Evolutionary conservation across 2,113 vertebrate genomes (phyloP).

Genomic region (Castor canadensis): DNA sequence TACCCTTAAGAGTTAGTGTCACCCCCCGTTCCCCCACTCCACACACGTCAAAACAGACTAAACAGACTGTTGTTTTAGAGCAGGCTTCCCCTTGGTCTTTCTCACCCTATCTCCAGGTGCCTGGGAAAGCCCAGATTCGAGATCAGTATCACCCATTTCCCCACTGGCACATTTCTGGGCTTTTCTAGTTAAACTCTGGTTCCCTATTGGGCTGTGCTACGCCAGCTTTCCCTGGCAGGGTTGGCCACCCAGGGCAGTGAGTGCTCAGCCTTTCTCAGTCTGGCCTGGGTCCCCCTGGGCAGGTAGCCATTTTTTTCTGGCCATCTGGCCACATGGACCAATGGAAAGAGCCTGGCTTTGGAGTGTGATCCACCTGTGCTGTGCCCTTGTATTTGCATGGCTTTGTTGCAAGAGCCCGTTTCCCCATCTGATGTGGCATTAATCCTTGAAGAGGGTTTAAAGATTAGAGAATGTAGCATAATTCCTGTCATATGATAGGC

Average conservation of each 20-base stretch:
- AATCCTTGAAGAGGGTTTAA: not conserved
- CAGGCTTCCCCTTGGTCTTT: no score
- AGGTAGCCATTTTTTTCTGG: not conserved
- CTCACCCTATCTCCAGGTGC: not conserved
- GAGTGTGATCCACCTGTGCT: rapidly evolving
- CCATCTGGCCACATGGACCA: not conserved
- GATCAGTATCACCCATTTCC: not conserved
- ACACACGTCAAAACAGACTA: no score
- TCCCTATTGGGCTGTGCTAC: rapidly evolving
- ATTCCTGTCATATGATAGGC: not conserved
- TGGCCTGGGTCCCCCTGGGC: rapidly evolving
- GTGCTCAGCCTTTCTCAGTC: rapidly evolving
- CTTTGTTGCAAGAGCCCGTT: not conserved
- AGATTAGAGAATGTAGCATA: not conserved
- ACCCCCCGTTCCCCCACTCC: no score
- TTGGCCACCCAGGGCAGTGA: not conserved
- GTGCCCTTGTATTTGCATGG: not conserved
- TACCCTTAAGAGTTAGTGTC: not conserved
- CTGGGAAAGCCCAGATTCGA: not conserved
- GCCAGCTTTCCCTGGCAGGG: not conserved
- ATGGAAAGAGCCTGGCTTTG: not conserved
- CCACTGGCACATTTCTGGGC: not conserved
- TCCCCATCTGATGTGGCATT: not conserved
- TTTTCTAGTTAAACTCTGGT: not conserved
- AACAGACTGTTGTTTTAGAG: not conserved